Percentiles rank a stretch among this genome's conserved stretches.
phyloP scores from a whole-genome alignment of 2,113 vertebrate genomes.

The Apteryx owenii region DNA sequence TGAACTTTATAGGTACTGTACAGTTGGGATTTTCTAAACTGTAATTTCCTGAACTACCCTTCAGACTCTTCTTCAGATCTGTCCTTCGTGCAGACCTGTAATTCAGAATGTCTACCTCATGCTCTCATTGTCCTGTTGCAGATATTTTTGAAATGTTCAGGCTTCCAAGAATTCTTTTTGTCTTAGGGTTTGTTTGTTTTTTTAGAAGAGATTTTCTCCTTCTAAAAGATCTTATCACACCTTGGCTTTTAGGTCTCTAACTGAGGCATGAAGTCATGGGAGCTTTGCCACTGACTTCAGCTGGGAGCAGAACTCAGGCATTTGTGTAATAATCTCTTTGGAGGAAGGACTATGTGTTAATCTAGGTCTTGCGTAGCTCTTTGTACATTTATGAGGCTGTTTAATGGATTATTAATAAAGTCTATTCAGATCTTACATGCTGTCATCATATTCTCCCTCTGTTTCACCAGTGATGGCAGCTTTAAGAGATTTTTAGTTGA shows the following conservation, averaged over 20 bases:
- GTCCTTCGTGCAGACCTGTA: neutral
- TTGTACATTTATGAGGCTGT: conserved; percentile 7
- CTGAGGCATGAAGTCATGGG: neutral
- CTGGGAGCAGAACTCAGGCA: neutral
- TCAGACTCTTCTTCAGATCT: neutral
- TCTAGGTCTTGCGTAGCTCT: neutral
- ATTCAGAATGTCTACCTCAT: neutral
- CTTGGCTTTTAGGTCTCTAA: neutral
- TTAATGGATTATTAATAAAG: conserved; percentile 57
- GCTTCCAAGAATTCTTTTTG: neutral
- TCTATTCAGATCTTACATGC: conserved; percentile 8
- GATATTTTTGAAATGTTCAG: neutral
- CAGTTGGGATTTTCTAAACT: neutral
- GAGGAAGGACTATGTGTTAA: conserved; percentile 16
- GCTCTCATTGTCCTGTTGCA: neutral
- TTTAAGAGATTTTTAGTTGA: neutral
- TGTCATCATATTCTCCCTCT: neutral
- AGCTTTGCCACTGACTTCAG: neutral
- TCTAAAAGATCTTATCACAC: neutral
- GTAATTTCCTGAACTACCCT: neutral
- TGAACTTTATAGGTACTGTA: neutral
- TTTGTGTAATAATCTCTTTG: neutral
- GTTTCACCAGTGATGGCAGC: neutral
- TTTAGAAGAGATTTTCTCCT: neutral
- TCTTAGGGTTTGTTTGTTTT: neutral